Evolutionary conservation across 23 tunicate genomes (phyloP).

Genomic region (Botrylloides violaceus): DNA sequence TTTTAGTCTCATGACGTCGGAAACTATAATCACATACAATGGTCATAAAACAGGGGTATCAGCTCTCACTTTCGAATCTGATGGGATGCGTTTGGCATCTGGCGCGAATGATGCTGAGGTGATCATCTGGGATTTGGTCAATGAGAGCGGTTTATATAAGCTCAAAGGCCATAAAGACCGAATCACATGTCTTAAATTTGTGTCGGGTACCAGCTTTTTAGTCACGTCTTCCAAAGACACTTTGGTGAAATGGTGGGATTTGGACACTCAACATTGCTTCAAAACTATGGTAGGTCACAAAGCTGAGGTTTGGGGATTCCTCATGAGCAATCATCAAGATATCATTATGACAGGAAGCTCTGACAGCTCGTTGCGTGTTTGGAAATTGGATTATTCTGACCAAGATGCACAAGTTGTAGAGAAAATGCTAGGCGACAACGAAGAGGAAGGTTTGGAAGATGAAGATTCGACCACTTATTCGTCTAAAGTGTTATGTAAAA

Average conservation of each 20-base stretch:
- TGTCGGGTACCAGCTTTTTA: constrained; percentile 44
- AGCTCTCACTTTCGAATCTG: constrained; percentile 41
- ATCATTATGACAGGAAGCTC: constrained; percentile 70
- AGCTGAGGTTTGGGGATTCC: constrained; percentile 88
- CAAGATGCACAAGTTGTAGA: neutral
- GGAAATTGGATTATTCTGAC: constrained; percentile 27
- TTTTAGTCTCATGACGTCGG: constrained; percentile 59
- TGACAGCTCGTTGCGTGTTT: constrained; percentile 72
- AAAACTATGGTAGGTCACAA: constrained; percentile 84
- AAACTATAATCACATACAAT: constrained; percentile 43
- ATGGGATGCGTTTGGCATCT: constrained; percentile 78
- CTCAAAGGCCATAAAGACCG: constrained; percentile 89
- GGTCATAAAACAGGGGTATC: constrained; percentile 77
- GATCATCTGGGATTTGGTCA: constrained; percentile 89
- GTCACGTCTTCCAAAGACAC: constrained; percentile 90
- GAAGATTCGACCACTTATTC: neutral
- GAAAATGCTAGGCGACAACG: neutral
- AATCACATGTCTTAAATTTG: constrained; percentile 56
- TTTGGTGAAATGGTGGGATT: constrained; percentile 89
- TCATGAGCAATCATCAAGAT: constrained; percentile 43
- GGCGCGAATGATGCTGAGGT: constrained; percentile 86
- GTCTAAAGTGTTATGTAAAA: constrained; percentile 31
- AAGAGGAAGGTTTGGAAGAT: constrained; percentile 2
- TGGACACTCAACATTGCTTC: constrained; percentile 92
- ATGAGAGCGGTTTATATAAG: constrained; percentile 82